Conservation (phyloP, 35 echinoderm and acorn worm species). For the Heliocidaris erythrogramma region DNA sequence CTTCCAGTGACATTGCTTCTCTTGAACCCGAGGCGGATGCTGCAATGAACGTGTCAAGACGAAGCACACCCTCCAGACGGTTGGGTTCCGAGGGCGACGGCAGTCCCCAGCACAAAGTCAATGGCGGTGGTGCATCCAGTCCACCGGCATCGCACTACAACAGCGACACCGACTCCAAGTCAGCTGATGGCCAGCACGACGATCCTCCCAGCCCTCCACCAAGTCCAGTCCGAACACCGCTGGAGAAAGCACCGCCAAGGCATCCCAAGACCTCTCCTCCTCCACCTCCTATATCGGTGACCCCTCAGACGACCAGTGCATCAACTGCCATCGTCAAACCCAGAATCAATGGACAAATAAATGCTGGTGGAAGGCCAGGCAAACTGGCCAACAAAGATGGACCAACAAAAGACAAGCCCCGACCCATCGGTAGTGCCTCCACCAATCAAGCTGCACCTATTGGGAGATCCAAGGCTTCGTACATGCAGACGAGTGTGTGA, state of each 20-base stretch:
- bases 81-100: slow-evolving; percentile 41
- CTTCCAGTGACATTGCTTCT: slow-evolving; percentile 46
- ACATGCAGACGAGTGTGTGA: slow-evolving; percentile 45
- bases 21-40: slow-evolving; percentile 45
- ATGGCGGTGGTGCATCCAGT: neutral
- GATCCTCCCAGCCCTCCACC: neutral
- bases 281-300: neutral
- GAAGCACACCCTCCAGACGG: slow-evolving; percentile 31
- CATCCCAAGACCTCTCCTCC: slow-evolving; percentile 1
- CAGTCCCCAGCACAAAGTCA: slow-evolving; percentile 46
- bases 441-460: slow-evolving; percentile 23
- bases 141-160: slow-evolving; percentile 26
- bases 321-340: slow-evolving; percentile 1
- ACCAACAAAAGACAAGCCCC: slow-evolving; percentile 30
- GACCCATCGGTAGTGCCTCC: slow-evolving; percentile 44
- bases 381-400: slow-evolving; percentile 41
- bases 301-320: neutral
- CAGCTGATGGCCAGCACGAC: neutral
- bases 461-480: slow-evolving; percentile 28
- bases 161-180: slow-evolving; percentile 37
- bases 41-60: slow-evolving; percentile 41
- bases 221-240: neutral
- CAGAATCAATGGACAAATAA: slow-evolving; percentile 30
- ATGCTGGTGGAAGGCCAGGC: slow-evolving; percentile 19
- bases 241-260: neutral